A percentile compares a stretch with the other conserved stretches of the same genome.
phyloP scores from a whole-genome alignment of 2,888 invertebrate genomes.

The Pardosa pseudoannulata region DNA sequence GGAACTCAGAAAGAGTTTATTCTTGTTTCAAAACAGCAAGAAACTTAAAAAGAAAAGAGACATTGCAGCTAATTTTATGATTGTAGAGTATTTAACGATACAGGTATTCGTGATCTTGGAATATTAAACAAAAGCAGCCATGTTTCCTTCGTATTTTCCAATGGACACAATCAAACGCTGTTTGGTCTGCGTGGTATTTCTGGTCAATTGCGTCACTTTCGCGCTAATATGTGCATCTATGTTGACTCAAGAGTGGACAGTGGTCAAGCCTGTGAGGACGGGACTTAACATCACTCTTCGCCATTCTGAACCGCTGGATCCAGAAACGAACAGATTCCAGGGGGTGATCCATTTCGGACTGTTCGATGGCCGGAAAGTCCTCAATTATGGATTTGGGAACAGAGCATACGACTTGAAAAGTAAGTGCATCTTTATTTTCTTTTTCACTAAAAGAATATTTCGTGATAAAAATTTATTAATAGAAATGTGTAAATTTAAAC shows the following conservation, averaged over 20 bases:
- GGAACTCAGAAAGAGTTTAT: too few relatives aligned
- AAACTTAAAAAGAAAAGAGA: too few relatives aligned
- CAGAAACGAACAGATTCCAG: slow-evolving; percentile 71
- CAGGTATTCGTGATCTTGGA: background rate
- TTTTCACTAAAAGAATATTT: background rate
- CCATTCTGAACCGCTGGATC: slow-evolving; percentile 36
- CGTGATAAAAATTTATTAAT: background rate
- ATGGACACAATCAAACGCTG: slow-evolving; percentile 67
- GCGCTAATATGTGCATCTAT: slow-evolving; percentile 55
- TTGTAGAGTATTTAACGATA: background rate
- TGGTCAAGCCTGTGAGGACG: slow-evolving; percentile 66
- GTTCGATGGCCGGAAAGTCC: slow-evolving; percentile 88
- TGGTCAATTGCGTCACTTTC: slow-evolving; percentile 54
- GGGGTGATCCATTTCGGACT: slow-evolving; percentile 84
- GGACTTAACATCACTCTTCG: slow-evolving; percentile 62
- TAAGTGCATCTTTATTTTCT: slow-evolving; percentile 79
- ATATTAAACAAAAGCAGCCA: slow-evolving; percentile 11
- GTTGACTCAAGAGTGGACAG: slow-evolving; percentile 66
- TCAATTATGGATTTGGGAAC: slow-evolving; percentile 89
- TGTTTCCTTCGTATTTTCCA: slow-evolving; percentile 69
- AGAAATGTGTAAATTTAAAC: too few relatives aligned
- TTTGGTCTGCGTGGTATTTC: slow-evolving; percentile 53
- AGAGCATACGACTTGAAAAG: slow-evolving; percentile 87
- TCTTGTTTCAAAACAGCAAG: too few relatives aligned
- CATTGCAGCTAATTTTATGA: background rate